phyloP scores from a whole-genome alignment of 2,888 invertebrate genomes.

The Nesidiocoris tenuis region DNA sequence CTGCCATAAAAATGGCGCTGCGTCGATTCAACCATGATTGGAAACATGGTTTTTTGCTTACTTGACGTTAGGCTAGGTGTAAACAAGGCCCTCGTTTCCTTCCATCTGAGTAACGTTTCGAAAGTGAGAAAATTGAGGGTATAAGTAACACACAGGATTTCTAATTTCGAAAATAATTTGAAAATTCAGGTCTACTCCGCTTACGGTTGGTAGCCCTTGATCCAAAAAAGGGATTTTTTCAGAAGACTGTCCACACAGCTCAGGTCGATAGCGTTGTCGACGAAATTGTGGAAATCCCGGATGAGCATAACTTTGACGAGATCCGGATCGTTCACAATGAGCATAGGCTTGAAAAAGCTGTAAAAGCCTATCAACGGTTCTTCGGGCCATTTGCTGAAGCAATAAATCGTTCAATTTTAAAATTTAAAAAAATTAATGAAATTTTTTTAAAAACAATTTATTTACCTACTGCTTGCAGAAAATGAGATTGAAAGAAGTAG shows the following conservation, averaged over 20 bases:
- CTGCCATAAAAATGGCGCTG: background rate
- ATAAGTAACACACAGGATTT: no score
- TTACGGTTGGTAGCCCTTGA: background rate
- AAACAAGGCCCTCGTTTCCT: background rate
- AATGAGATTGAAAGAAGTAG: no score
- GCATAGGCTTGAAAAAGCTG: constrained; percentile 4
- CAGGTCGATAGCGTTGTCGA: background rate
- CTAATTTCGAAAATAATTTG: no score
- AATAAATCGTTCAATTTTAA: background rate
- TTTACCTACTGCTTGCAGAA: no score
- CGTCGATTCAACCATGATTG: background rate
- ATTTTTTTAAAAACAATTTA: no score
- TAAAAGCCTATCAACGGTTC: constrained; percentile 15
- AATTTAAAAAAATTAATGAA: no score
- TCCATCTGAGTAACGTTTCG: constrained; percentile 5
- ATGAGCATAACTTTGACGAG: constrained; percentile 4
- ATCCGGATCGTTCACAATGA: constrained; percentile 3
- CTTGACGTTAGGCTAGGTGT: constrained; percentile 1
- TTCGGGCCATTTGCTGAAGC: constrained; percentile 6
- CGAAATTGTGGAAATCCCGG: constrained; percentile 6
- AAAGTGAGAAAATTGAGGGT: no score
- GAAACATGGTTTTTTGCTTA: constrained; percentile 5
- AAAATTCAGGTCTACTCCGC: no score
- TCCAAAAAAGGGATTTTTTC: background rate
- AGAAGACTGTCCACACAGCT: background rate